Evolutionary conservation across 1,140 invertebrate species (phyloP).

Genomic region (Leucophenga varia): DNA sequence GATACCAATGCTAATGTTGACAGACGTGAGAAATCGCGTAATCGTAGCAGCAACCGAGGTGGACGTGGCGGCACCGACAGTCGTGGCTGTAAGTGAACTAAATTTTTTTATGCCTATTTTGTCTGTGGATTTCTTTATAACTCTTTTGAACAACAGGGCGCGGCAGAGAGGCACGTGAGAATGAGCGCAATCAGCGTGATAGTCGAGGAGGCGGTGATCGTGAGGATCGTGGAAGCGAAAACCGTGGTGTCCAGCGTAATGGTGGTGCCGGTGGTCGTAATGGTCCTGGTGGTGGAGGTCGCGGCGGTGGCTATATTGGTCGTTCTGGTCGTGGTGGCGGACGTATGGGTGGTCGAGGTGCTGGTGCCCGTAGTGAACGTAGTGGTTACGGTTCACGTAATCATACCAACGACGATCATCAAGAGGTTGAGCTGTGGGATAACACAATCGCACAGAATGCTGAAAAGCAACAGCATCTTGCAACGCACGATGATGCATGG

Average conservation of each 20-base stretch:
- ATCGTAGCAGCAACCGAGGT: constrained; percentile 56
- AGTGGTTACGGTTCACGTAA: constrained; percentile 54
- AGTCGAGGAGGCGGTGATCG: constrained; percentile 58
- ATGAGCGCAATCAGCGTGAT: constrained; percentile 51
- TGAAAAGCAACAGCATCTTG: constrained; percentile 45
- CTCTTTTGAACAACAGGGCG: constrained; percentile 32
- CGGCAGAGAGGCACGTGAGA: constrained; percentile 53
- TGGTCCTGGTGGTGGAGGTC: constrained; percentile 30
- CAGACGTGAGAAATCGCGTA: constrained; percentile 56
- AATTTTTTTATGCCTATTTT: background rate
- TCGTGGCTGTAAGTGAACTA: constrained; percentile 52
- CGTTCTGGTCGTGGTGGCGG: constrained; percentile 58
- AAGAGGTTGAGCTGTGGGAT: constrained; percentile 60
- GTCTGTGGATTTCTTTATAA: background rate
- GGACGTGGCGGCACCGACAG: constrained; percentile 58
- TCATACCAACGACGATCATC: constrained; percentile 49
- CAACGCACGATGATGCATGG: constrained; percentile 49
- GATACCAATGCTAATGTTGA: constrained; percentile 55
- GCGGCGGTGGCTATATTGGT: constrained; percentile 56
- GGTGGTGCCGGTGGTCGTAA: constrained; percentile 34
- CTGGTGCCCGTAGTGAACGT: constrained; percentile 62
- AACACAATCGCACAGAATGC: constrained; percentile 51
- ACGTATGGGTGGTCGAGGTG: constrained; percentile 61
- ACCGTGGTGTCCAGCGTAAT: constrained; percentile 58
- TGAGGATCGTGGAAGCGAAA: constrained; percentile 57